phyloP scores from a whole-genome alignment of 2,797 vertebrate genomes.

The Muraenolepis orangiensis region DNA sequence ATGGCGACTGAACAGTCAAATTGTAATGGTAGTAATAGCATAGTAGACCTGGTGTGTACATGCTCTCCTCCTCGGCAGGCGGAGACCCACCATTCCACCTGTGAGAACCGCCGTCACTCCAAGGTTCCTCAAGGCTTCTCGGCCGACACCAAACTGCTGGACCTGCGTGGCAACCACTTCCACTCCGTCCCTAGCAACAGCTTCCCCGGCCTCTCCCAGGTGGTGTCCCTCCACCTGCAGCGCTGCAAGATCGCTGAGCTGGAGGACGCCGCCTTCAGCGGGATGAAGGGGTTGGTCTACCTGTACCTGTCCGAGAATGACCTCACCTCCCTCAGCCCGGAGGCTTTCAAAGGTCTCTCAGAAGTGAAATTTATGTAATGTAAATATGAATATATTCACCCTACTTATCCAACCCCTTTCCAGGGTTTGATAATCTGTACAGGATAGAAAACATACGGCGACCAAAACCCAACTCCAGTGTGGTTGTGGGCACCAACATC shows the following conservation, averaged over 20 bases:
- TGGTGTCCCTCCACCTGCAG: conserved; percentile 90
- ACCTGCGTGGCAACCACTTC: conserved; percentile 82
- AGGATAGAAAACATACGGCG: not conserved
- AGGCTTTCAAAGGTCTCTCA: conserved; percentile 74
- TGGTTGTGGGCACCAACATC: not conserved
- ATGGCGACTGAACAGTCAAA: not conserved
- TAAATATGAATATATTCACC: too few species aligned
- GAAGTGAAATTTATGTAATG: too few species aligned
- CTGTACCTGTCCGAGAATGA: conserved; percentile 89
- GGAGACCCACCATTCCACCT: conserved; percentile 78
- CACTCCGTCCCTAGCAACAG: conserved; percentile 71
- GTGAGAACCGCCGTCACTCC: conserved; percentile 77
- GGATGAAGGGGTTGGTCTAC: conserved; percentile 85
- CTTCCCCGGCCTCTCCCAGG: conserved; percentile 75
- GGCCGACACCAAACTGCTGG: conserved; percentile 76
- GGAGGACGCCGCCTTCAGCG: conserved; percentile 75
- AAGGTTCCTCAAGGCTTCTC: conserved; percentile 86
- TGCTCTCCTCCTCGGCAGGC: conserved; percentile 35
- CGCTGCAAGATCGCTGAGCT: conserved; percentile 77
- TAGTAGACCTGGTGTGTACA: not conserved
- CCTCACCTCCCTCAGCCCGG: conserved; percentile 73
- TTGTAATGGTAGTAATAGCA: not conserved
- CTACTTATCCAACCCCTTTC: too few species aligned
- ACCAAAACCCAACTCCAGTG: not conserved
- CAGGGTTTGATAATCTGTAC: not conserved